These are phyloP conservation scores for Venustaconcha ellipsiformis DNA, from an alignment of 1,140 invertebrate genomes.

Conservation along the genomic window DNA sequence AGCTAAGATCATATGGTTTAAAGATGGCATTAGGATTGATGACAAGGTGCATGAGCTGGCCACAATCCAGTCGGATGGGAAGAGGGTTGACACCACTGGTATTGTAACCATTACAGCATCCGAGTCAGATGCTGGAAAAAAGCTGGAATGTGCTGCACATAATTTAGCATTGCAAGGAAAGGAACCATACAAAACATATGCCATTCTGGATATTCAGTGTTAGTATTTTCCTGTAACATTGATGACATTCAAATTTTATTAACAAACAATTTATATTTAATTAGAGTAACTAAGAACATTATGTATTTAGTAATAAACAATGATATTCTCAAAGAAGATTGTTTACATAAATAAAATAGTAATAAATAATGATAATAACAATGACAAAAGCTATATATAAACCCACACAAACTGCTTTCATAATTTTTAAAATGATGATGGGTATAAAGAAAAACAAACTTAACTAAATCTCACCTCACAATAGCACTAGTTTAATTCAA, in stretches of 20 bases:
- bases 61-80: slow-evolving; percentile 70
- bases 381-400: no score
- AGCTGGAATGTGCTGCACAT: slow-evolving; percentile 82
- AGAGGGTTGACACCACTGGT: slow-evolving; percentile 77
- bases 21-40: slow-evolving; percentile 35
- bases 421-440: no score
- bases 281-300: no score
- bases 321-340: no score
- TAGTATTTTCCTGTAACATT: slow-evolving; percentile 30
- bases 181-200: slow-evolving; percentile 49
- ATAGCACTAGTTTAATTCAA: no score
- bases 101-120: slow-evolving; percentile 80
- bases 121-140: slow-evolving; percentile 89
- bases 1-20: slow-evolving; percentile 75
- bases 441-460: no score
- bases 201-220: slow-evolving; percentile 68
- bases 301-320: no score
- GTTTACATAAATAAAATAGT: no score
- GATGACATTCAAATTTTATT: no score
- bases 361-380: no score
- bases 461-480: no score
- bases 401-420: no score
- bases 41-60: slow-evolving; percentile 37
- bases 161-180: slow-evolving; percentile 60
- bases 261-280: neutral